A percentile compares a stretch with the other conserved stretches of the same genome.
Evolutionary conservation across 2,888 invertebrate species (phyloP).

Genomic region (Epistrophella euchroma): DNA sequence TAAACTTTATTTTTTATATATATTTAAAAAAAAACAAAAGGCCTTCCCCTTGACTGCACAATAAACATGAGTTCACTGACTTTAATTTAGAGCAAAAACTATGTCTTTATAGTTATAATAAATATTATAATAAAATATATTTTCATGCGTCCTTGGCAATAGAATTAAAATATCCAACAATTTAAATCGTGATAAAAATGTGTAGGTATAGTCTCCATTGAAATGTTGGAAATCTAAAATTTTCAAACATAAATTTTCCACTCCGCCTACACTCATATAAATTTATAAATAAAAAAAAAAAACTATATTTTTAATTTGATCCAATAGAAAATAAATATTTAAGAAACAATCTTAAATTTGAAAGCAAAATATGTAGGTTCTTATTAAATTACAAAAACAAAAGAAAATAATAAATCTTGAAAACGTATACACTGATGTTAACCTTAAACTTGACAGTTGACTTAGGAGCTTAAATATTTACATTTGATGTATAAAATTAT

Average conservation of each 20-base stretch:
- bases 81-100: slow-evolving; percentile 7
- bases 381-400: not conserved
- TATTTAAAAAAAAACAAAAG: not conserved
- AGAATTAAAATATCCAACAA: not conserved
- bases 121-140: not conserved
- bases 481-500: not conserved
- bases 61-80: slow-evolving; percentile 15
- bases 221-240: slow-evolving; percentile 4
- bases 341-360: not conserved
- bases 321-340: not conserved
- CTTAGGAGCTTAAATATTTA: not conserved
- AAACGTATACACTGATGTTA: not conserved
- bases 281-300: not conserved
- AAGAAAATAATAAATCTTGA: not conserved
- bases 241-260: slow-evolving; percentile 21
- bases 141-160: not conserved
- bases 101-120: not conserved
- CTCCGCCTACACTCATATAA: slow-evolving; percentile 18
- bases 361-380: not conserved
- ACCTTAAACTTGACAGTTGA: slow-evolving; percentile 20
- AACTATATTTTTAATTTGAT: not conserved
- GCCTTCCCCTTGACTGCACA: slow-evolving; percentile 18
- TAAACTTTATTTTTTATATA: too few relatives aligned
- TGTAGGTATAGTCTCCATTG: not conserved
- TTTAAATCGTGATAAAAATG: not conserved